Evolutionary conservation across 2,888 invertebrate species (phyloP).

Genomic region (Phaedon cochleariae): DNA sequence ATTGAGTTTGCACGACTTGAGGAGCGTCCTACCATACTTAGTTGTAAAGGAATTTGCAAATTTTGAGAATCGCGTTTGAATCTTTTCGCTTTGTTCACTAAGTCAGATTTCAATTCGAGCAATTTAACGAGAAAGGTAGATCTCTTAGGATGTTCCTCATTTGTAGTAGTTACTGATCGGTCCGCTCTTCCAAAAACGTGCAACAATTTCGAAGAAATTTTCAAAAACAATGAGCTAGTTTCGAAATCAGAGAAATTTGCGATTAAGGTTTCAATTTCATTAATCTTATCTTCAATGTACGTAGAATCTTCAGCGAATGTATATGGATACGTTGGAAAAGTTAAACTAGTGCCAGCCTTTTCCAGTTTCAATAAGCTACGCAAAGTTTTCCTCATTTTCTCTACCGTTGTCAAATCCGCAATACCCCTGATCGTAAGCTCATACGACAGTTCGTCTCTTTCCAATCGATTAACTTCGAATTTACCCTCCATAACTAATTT

Average conservation of each 20-base stretch:
- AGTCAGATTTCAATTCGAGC: neutral
- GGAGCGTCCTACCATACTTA: neutral
- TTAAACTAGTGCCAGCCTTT: neutral
- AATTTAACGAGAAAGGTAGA: no score
- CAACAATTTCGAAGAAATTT: neutral
- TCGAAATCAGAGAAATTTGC: neutral
- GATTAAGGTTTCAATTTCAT: neutral
- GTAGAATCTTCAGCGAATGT: neutral
- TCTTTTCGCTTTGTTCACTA: neutral
- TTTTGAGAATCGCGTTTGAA: neutral
- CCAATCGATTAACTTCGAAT: constrained; percentile 11
- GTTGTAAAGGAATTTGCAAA: neutral
- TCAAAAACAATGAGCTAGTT: neutral
- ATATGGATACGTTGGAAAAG: constrained; percentile 20
- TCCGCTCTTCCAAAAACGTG: no score
- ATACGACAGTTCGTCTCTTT: constrained; percentile 17
- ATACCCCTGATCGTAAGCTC: constrained; percentile 16
- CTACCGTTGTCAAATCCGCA: constrained; percentile 1
- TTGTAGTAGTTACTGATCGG: no score
- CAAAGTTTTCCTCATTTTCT: constrained; percentile 19
- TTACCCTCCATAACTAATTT: constrained; percentile 9
- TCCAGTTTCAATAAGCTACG: constrained; percentile 15
- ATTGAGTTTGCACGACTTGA: neutral
- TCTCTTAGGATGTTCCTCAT: no score
- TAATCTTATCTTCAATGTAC: neutral